These are phyloP conservation scores for Bicyclus anynana DNA, from an alignment of 1,140 invertebrate species.

Conservation along the genomic window DNA sequence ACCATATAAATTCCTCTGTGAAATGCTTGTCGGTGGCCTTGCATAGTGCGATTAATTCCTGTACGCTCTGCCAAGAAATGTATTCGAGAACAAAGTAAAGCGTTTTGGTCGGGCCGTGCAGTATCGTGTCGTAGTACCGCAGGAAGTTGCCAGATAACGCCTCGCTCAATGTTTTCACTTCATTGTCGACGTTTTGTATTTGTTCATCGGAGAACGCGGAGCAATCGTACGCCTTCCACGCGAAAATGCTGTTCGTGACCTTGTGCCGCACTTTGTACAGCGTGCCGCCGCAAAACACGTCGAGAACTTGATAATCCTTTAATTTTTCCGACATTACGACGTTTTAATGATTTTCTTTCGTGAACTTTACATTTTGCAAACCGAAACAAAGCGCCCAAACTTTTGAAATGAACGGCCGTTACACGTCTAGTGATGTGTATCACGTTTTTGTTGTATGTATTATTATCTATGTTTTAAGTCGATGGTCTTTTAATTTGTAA, in stretches of 20 bases:
- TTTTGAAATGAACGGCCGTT: conserved; percentile 59
- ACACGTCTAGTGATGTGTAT: conserved; percentile 33
- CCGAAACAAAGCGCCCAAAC: conserved; percentile 61
- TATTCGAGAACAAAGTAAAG: conserved; percentile 71
- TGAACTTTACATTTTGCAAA: conserved; percentile 60
- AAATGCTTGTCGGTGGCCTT: conserved; percentile 51
- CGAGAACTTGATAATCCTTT: conserved; percentile 71
- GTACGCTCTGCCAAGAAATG: conserved; percentile 56
- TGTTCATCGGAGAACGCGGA: conserved; percentile 58
- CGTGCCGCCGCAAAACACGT: conserved; percentile 64
- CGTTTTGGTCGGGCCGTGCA: conserved; percentile 61
- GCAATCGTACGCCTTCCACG: conserved; percentile 69
- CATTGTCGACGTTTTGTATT: conserved; percentile 59
- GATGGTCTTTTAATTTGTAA: too few relatives aligned
- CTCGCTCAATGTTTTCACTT: conserved; percentile 64
- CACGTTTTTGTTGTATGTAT: too few relatives aligned
- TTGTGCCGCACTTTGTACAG: conserved; percentile 74
- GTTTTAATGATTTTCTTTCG: conserved; percentile 20
- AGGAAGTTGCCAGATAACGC: conserved; percentile 52
- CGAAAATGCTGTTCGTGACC: conserved; percentile 70
- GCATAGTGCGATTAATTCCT: conserved; percentile 51
- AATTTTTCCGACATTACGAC: conserved; percentile 62
- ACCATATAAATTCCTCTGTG: conserved; percentile 67
- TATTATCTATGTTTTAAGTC: too few relatives aligned
- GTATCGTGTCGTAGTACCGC: conserved; percentile 64